phyloP scores from a whole-genome alignment of 2,888 invertebrate species.

The Eupithecia vulgata region DNA sequence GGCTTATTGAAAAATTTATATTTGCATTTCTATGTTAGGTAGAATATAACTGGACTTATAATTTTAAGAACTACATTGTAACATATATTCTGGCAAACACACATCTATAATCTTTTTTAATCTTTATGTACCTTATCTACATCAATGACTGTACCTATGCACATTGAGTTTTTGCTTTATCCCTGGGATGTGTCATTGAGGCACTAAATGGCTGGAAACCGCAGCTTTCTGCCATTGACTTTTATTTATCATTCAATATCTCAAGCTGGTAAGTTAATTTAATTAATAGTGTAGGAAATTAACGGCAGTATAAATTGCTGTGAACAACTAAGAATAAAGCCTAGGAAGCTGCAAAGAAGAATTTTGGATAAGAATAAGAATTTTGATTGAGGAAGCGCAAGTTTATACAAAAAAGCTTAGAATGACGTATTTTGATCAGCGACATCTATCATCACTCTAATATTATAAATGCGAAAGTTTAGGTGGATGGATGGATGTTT shows the following conservation, averaged over 20 bases:
- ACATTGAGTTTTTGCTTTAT: constrained; percentile 6
- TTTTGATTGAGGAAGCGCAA: neutral
- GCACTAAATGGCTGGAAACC: constrained; percentile 10
- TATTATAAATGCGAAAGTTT: no score
- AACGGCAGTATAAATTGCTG: neutral
- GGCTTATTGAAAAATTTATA: no score
- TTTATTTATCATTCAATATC: constrained; percentile 11
- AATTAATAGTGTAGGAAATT: neutral
- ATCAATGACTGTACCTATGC: neutral
- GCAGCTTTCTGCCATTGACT: constrained; percentile 11
- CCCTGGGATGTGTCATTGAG: neutral
- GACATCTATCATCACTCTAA: no score
- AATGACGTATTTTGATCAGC: no score
- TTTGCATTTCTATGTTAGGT: no score
- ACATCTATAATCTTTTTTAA: neutral
- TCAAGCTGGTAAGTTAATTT: constrained; percentile 8
- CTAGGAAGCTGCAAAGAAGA: neutral
- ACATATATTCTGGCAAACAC: no score
- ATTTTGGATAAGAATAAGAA: no score
- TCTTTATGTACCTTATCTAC: no score
- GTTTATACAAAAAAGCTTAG: no score
- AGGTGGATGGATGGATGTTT: no score
- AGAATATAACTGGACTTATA: no score
- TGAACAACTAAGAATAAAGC: neutral
- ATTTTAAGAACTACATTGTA: no score